Conservation (phyloP, 2,797 vertebrate species). For the Lepilemur ruficaudatus region DNA sequence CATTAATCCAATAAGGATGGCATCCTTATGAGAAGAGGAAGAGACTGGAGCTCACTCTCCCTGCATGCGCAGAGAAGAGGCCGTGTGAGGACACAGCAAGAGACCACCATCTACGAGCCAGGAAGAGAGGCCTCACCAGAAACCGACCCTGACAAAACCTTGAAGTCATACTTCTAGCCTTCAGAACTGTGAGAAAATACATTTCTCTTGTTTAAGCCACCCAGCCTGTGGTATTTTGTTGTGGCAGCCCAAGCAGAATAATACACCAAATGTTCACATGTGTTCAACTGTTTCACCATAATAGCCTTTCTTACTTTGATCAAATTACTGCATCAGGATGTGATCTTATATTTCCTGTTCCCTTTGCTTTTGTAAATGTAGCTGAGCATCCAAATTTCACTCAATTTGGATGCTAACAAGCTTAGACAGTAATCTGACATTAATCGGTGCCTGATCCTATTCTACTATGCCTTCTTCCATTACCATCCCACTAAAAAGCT, state of each 20-base stretch:
- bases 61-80: neutral
- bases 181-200: neutral
- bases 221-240: neutral
- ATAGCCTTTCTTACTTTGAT: slow-evolving; percentile 31
- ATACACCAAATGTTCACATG: neutral
- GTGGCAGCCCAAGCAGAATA: neutral
- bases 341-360: slow-evolving; percentile 38
- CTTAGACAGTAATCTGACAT: slow-evolving; percentile 33
- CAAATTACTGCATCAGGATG: slow-evolving; percentile 8
- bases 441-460: slow-evolving; percentile 8
- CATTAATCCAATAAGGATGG: neutral
- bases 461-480: neutral
- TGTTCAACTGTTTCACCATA: neutral
- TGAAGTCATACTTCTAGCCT: neutral
- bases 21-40: neutral
- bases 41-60: neutral
- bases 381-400: slow-evolving; percentile 9
- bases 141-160: neutral
- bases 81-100: neutral
- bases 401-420: slow-evolving; percentile 38
- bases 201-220: neutral
- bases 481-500: neutral
- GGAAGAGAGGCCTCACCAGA: neutral
- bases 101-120: neutral
- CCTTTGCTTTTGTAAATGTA: slow-evolving; percentile 43